These are phyloP conservation scores for Dipodomys stephensi DNA, from an alignment of 2,113 vertebrate species.

Conservation along the genomic window DNA sequence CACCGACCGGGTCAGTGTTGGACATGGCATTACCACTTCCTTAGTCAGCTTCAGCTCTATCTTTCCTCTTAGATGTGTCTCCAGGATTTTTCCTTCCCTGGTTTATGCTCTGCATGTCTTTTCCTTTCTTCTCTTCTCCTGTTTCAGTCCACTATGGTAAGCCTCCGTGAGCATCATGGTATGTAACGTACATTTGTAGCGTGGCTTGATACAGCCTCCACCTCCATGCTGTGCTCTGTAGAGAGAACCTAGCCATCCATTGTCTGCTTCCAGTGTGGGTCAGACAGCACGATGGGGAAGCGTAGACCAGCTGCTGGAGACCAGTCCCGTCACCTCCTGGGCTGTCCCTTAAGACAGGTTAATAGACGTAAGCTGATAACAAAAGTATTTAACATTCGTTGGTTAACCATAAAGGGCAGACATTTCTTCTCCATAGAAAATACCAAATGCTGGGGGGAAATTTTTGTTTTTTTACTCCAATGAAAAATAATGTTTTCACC, in stretches of 20 bases:
- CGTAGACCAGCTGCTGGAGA: constrained; percentile 27
- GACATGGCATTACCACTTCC: constrained; percentile 56
- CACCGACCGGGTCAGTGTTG: constrained; percentile 60
- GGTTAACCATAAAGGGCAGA: not conserved
- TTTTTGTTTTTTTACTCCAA: too few species aligned
- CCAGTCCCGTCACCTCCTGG: constrained; percentile 71
- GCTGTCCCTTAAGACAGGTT: constrained; percentile 32
- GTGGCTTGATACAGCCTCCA: constrained; percentile 67
- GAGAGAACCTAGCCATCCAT: not conserved
- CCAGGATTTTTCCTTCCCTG: constrained; percentile 10
- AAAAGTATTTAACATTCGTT: not conserved
- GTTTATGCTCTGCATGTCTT: constrained; percentile 78
- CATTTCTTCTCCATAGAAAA: not conserved
- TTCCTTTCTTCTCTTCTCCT: constrained; percentile 63
- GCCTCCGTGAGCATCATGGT: constrained; percentile 45
- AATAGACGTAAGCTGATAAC: not conserved
- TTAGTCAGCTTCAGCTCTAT: constrained; percentile 40
- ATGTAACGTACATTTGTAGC: constrained; percentile 66
- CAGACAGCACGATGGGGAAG: not conserved
- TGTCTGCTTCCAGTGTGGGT: not conserved
- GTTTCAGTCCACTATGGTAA: constrained; percentile 62
- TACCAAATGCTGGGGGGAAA: constrained; percentile 29
- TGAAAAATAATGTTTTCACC: not conserved
- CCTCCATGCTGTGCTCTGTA: constrained; percentile 41
- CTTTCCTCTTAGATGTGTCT: constrained; percentile 48